phyloP scores from a whole-genome alignment of 2,113 vertebrate species.

The Rhea pennata region DNA sequence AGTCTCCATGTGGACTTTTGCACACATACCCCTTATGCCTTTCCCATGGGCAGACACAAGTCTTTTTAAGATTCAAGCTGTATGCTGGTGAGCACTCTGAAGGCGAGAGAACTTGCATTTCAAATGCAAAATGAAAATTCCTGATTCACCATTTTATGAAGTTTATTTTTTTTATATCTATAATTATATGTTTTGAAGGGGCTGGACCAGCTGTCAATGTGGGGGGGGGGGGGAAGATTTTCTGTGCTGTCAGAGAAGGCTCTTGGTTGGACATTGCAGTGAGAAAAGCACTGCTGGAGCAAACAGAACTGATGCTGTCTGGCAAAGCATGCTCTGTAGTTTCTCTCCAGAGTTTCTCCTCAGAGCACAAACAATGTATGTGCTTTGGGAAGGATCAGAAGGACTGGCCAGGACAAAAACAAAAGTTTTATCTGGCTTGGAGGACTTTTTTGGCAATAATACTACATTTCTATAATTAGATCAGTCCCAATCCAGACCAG shows the following conservation, averaged over 20 bases:
- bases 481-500: neutral
- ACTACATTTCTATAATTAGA: neutral
- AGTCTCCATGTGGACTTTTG: neutral
- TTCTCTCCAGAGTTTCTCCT: neutral
- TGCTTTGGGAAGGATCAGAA: neutral
- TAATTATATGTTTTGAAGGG: slow-evolving; percentile 8
- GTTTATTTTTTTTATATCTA: slow-evolving; percentile 24
- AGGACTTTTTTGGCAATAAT: neutral
- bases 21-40: neutral
- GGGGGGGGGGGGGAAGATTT: neutral
- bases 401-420: neutral
- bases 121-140: slow-evolving; percentile 35
- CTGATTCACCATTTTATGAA: slow-evolving; percentile 59
- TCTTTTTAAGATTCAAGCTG: neutral
- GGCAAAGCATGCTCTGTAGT: neutral
- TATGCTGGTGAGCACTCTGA: neutral
- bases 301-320: neutral
- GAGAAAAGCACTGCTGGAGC: neutral
- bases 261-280: neutral
- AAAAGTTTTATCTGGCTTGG: neutral
- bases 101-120: neutral
- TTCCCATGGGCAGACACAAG: slow-evolving; percentile 5
- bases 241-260: neutral
- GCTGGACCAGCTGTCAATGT: neutral
- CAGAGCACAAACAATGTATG: neutral